Evolutionary conservation across 2,888 invertebrate species (phyloP), one percentile per base, ranked within the genome.

Genomic region (Halictus ligatus): DNA sequence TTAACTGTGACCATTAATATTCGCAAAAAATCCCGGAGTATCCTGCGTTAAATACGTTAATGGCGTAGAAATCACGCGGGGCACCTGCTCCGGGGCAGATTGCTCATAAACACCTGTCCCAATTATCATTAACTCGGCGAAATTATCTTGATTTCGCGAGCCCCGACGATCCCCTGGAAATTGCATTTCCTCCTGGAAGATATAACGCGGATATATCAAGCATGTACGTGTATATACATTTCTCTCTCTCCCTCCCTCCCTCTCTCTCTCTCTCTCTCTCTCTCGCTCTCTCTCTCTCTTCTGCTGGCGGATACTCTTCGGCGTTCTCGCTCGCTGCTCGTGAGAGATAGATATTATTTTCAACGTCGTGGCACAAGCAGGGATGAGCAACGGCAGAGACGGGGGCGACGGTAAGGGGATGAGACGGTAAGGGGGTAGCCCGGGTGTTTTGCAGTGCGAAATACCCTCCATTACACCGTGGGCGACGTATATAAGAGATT

Each of bases 391-490:
- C 86, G 81, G 29, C 64, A 29, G 64, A 29, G 64, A 29, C 64
- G 29, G 29, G 15, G 64, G 64, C 64, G 64, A 64, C 15, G 25
- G 81, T 83, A 77, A 80, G 4, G 35, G 10, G 84, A 85, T 88
- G 85, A 83, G 85, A 40, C 29, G 78, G 69, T 35, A 60, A 78
- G 86, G 89, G 86, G 90, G 91, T 86, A 88, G 91, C 86, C 91
- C 89, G 91, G 92, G 92, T 94, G 93, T 94, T 94, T 94, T 94
- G 93, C 94, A 94, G 93, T 92, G 93, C 94, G 93, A 94, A 94
- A 94, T 94, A 93, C 92, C 93, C 93, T 94, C 94, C 94, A 94
- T 94, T 94, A 94, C 94, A 93, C 92, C 92, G 89, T 92, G 91
- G 90, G 92, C 92, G 91, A 93, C 92, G 91, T 93, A 92, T 92